phyloP scores from a whole-genome alignment of 1,140 invertebrate species.

The Trichonephila clavata region DNA sequence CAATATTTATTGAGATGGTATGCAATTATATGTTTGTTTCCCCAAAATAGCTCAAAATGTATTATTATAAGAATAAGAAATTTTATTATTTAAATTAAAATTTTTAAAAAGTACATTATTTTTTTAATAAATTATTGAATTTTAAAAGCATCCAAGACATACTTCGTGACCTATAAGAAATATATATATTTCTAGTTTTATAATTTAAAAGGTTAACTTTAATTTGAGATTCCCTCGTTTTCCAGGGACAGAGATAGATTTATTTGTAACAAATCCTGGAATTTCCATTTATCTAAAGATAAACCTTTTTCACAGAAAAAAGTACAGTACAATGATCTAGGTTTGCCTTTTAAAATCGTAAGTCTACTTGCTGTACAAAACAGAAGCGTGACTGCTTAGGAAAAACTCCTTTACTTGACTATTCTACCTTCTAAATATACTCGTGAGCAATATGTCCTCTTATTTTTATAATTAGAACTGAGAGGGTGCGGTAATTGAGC shows the following conservation, averaged over 20 bases:
- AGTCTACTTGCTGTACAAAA: background rate
- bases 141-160: too few relatives aligned
- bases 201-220: too few relatives aligned
- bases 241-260: background rate
- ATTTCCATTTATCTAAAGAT: background rate
- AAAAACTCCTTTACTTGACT: background rate
- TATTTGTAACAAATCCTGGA: background rate
- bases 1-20: too few relatives aligned
- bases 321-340: background rate
- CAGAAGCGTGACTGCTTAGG: background rate
- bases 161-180: too few relatives aligned
- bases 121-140: too few relatives aligned
- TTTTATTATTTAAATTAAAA: too few relatives aligned
- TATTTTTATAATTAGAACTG: slow-evolving; percentile 32
- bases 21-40: too few relatives aligned
- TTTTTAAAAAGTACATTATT: too few relatives aligned
- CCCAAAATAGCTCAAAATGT: too few relatives aligned
- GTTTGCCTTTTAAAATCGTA: background rate
- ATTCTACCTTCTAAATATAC: slow-evolving; percentile 35
- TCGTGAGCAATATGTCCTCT: background rate
- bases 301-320: background rate
- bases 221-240: background rate
- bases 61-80: too few relatives aligned
- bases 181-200: too few relatives aligned
- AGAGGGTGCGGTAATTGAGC: slow-evolving; percentile 20